Conservation (phyloP, 1,140 invertebrate species). For the Gryllus bimaculatus region DNA sequence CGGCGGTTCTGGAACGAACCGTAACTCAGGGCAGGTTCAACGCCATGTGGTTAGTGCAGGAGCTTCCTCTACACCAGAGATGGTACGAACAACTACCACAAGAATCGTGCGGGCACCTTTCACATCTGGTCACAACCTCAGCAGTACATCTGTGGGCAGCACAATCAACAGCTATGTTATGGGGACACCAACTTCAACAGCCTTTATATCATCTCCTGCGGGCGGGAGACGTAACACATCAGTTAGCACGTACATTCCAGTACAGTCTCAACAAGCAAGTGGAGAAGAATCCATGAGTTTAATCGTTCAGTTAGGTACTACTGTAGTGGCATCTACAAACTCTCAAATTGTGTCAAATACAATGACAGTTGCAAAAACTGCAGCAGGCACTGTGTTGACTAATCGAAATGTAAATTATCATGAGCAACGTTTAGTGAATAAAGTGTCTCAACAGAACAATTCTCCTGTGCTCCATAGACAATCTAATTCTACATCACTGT, state of each 20-base stretch:
- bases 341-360: constrained; percentile 3
- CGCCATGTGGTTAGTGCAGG: constrained; percentile 16
- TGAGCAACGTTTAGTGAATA: neutral
- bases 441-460: neutral
- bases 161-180: constrained; percentile 17
- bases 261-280: constrained; percentile 8
- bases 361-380: constrained; percentile 10
- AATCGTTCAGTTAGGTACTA: constrained; percentile 17
- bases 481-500: neutral
- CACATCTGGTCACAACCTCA: neutral
- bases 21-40: constrained; percentile 11
- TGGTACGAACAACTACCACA: constrained; percentile 13
- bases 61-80: constrained; percentile 8
- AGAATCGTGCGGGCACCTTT: constrained; percentile 14
- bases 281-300: constrained; percentile 17
- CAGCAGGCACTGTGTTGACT: neutral
- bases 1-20: neutral
- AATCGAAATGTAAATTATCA: neutral
- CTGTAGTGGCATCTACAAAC: constrained; percentile 12
- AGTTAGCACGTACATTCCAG: constrained; percentile 14
- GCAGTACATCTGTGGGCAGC: constrained; percentile 3
- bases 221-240: constrained; percentile 11
- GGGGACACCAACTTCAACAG: constrained; percentile 8
- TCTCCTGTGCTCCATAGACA: neutral
- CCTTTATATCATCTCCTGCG: constrained; percentile 8